These are phyloP conservation scores for Plebejus argus DNA, from an alignment of 2,888 invertebrate genomes.

Conservation along the genomic window DNA sequence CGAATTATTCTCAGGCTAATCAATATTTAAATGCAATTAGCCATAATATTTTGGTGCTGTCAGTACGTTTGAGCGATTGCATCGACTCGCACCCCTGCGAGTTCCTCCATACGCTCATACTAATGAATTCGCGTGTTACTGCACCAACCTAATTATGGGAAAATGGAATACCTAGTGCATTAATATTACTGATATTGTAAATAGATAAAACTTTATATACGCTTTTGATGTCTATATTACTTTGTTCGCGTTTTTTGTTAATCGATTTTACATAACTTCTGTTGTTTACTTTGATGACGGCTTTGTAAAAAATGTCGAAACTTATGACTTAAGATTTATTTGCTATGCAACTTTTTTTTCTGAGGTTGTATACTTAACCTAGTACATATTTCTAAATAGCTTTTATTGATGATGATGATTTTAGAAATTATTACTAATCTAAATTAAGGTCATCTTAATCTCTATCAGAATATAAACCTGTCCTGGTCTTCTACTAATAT, in stretches of 20 bases:
- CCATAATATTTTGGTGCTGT: slow-evolving; percentile 36
- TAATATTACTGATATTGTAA: slow-evolving; percentile 40
- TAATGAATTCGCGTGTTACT: slow-evolving; percentile 61
- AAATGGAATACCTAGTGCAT: slow-evolving; percentile 47
- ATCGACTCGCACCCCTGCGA: slow-evolving; percentile 52
- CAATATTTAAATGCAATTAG: neutral
- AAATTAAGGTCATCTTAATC: no score
- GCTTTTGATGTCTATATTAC: slow-evolving; percentile 39
- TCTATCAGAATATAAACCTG: no score
- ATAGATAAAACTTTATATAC: slow-evolving; percentile 43
- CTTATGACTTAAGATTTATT: neutral
- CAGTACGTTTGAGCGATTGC: slow-evolving; percentile 44
- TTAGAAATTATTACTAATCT: no score
- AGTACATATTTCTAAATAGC: no score
- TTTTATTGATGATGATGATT: no score
- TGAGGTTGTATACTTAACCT: no score
- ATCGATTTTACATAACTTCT: slow-evolving; percentile 9
- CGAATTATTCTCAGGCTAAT: no score
- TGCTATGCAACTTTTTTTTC: neutral
- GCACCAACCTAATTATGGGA: slow-evolving; percentile 54
- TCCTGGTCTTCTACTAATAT: no score
- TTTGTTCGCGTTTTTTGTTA: slow-evolving; percentile 12
- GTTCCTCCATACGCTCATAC: slow-evolving; percentile 51
- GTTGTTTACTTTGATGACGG: neutral
- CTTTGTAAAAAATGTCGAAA: neutral